Evolutionary conservation across 2,888 invertebrate genomes (phyloP).

Genomic region (Reticulitermes lucifugus): DNA sequence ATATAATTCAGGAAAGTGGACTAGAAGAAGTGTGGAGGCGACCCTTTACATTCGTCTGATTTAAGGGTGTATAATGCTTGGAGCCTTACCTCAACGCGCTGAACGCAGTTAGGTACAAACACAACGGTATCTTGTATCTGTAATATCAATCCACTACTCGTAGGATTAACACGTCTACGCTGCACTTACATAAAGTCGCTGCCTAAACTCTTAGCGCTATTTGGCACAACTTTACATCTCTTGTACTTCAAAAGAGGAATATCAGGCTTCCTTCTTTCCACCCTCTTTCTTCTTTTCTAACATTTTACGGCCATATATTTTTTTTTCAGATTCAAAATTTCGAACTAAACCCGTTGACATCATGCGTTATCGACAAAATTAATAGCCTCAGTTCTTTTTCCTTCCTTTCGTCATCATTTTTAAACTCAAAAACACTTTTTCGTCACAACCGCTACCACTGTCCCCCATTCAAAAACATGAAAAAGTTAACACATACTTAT

Average conservation of each 20-base stretch:
- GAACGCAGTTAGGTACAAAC: too few species aligned
- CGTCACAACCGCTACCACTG: conserved; percentile 43
- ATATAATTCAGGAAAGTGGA: too few species aligned
- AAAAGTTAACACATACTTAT: conserved; percentile 57
- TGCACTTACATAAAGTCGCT: too few species aligned
- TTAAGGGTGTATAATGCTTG: too few species aligned
- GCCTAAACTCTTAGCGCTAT: too few species aligned
- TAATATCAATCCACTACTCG: too few species aligned
- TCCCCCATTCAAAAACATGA: conserved; percentile 32
- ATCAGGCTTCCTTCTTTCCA: background rate
- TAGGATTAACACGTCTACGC: too few species aligned
- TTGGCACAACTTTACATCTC: background rate
- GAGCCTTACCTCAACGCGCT: too few species aligned
- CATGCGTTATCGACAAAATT: conserved; percentile 60
- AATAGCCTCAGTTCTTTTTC: conserved; percentile 59
- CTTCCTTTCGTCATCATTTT: conserved; percentile 59
- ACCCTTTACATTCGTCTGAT: too few species aligned
- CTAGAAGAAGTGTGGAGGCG: too few species aligned
- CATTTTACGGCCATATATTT: conserved; percentile 37
- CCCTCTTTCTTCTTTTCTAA: conserved; percentile 23
- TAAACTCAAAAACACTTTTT: conserved; percentile 50
- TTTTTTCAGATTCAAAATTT: conserved; percentile 48
- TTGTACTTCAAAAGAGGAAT: background rate
- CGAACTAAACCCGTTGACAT: conserved; percentile 47
- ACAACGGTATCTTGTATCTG: too few species aligned